phyloP scores from a whole-genome alignment of 2,113 vertebrate genomes.

The Oplegnathus fasciatus region DNA sequence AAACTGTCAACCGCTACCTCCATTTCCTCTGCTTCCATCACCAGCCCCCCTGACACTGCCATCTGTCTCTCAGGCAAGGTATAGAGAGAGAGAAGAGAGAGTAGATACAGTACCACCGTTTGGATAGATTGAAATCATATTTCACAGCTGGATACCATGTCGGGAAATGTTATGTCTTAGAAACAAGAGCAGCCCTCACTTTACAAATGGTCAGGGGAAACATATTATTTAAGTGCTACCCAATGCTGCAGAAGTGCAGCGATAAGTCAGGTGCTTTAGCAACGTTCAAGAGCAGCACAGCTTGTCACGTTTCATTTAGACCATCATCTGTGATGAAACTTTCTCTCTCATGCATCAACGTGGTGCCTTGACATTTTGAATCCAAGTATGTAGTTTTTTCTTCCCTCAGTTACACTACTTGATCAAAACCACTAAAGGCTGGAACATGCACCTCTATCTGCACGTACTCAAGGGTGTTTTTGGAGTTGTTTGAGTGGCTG shows the following conservation, averaged over 20 bases:
- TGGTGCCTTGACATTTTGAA: neutral
- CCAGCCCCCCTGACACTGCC: neutral
- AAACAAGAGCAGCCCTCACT: conserved; percentile 37
- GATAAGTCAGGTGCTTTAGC: conserved; percentile 48
- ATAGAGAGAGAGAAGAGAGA: neutral
- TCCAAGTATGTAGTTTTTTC: neutral
- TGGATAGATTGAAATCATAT: conserved; percentile 61
- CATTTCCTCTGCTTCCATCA: conserved; percentile 35
- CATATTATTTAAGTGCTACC: conserved; percentile 38
- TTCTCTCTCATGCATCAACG: neutral
- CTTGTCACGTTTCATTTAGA: conserved; percentile 27
- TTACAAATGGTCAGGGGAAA: conserved; percentile 35
- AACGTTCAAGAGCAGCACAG: neutral
- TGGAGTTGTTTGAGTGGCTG: neutral
- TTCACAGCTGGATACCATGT: conserved; percentile 52
- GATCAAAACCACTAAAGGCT: neutral
- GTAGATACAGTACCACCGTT: conserved; percentile 13
- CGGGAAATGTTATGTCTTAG: conserved; percentile 33
- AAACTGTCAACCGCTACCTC: conserved; percentile 22
- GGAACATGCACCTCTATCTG: neutral
- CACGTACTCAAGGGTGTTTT: neutral
- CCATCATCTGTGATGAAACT: neutral
- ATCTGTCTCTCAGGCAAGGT: neutral
- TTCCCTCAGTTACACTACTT: neutral
- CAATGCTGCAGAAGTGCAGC: conserved; percentile 9